Conservation (phyloP, 2,797 vertebrate species). For the Antennarius maculatus region DNA sequence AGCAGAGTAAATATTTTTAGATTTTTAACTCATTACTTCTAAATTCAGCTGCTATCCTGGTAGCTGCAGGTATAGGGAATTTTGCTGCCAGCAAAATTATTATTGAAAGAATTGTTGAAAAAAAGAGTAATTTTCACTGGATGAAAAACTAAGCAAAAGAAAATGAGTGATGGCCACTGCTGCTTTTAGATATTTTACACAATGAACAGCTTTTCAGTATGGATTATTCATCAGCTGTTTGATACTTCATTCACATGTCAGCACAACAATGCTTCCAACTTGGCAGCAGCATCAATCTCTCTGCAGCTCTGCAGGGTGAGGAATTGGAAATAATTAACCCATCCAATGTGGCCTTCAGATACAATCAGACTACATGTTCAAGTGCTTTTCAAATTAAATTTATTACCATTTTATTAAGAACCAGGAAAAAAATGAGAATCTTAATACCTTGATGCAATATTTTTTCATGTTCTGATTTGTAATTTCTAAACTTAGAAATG, state of each 20-base stretch:
- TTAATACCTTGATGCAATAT: constrained; percentile 8
- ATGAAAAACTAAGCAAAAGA: constrained; percentile 21
- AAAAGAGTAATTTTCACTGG: too few species aligned
- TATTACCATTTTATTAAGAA: constrained; percentile 1
- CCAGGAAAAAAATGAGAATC: constrained; percentile 8
- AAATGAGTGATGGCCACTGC: constrained; percentile 54
- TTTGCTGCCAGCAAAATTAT: not conserved
- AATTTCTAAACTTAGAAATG: not conserved
- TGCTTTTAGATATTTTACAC: constrained; percentile 78
- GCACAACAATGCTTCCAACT: constrained; percentile 67
- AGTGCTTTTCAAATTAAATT: constrained; percentile 25
- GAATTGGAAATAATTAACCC: constrained; percentile 62
- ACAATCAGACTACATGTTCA: constrained; percentile 39
- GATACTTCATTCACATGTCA: constrained; percentile 76
- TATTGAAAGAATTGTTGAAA: not conserved
- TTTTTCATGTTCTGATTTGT: constrained; percentile 2
- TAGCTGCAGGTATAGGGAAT: not conserved
- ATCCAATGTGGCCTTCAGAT: constrained; percentile 55
- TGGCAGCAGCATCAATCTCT: constrained; percentile 61
- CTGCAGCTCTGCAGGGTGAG: constrained; percentile 53
- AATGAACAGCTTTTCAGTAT: constrained; percentile 73
- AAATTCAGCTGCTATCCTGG: not conserved
- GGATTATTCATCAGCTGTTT: constrained; percentile 74
- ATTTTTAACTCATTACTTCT: too few species aligned
- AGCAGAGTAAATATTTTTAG: too few species aligned